These are phyloP conservation scores for Phrynocephalus vlangalii DNA, from an alignment of 2,797 vertebrate genomes.

Conservation along the genomic window DNA sequence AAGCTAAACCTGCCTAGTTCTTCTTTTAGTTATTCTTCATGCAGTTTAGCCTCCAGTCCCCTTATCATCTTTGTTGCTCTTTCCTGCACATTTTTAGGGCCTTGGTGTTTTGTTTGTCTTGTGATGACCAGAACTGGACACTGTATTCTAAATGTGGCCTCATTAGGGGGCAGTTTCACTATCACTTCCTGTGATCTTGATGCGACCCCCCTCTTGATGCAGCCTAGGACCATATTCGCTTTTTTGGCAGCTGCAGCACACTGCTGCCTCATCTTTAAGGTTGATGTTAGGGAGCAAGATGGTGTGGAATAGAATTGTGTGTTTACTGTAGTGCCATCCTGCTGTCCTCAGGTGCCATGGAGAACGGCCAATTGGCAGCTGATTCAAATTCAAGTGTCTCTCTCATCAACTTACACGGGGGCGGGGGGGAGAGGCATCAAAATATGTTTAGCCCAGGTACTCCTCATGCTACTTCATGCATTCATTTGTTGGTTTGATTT, in stretches of 20 bases:
- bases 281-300: not conserved
- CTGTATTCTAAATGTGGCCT: too few relatives aligned
- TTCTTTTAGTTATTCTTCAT: too few relatives aligned
- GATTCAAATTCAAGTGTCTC: not conserved
- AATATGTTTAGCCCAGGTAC: not conserved
- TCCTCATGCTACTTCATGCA: not conserved
- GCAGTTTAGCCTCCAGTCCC: too few relatives aligned
- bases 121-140: too few relatives aligned
- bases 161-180: too few relatives aligned
- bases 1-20: too few relatives aligned
- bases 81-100: not conserved
- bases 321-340: not conserved
- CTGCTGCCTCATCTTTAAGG: not conserved
- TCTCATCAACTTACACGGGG: not conserved
- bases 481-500: not conserved
- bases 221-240: too few relatives aligned
- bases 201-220: too few relatives aligned
- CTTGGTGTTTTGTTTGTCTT: not conserved
- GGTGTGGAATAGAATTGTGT: not conserved
- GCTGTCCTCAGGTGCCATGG: not conserved
- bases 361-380: not conserved
- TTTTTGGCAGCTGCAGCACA: too few relatives aligned
- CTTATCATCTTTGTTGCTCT: too few relatives aligned
- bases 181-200: too few relatives aligned
- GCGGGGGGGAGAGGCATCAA: too few relatives aligned